These are phyloP conservation scores for Octopus sinensis DNA, from an alignment of 1,140 invertebrate genomes.

Conservation along the genomic window DNA sequence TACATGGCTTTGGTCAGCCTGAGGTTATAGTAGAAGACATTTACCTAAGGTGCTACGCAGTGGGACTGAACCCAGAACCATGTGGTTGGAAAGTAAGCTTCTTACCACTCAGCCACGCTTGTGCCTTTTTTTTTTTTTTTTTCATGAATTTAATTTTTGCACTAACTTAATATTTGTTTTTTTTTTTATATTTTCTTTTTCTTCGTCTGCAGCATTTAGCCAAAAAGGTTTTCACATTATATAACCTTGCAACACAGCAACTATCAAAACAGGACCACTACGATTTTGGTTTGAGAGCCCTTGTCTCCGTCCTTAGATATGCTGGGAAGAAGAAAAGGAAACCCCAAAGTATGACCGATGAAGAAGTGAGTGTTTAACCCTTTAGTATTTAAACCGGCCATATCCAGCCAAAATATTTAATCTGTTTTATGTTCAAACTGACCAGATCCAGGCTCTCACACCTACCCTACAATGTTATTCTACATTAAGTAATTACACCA, in stretches of 20 bases:
- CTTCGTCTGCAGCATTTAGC: conserved; percentile 48
- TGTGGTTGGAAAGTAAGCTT: too few species aligned
- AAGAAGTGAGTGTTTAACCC: conserved; percentile 64
- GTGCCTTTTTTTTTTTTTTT: background rate
- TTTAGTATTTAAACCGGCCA: background rate
- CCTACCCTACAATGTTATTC: too few species aligned
- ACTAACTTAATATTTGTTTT: background rate
- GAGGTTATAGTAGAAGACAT: too few species aligned
- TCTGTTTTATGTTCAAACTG: too few species aligned
- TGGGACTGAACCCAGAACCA: too few species aligned
- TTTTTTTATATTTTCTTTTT: background rate
- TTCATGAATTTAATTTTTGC: background rate
- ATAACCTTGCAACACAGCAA: conserved; percentile 55
- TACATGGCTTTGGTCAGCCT: too few species aligned
- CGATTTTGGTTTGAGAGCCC: conserved; percentile 80
- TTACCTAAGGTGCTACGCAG: too few species aligned
- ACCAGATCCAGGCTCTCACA: too few species aligned
- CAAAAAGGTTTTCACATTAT: conserved; percentile 58
- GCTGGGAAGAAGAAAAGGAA: conserved; percentile 75
- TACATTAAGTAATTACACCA: too few species aligned
- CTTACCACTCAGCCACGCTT: too few species aligned
- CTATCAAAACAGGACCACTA: conserved; percentile 68
- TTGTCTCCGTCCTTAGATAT: conserved; percentile 79
- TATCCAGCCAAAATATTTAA: too few species aligned
- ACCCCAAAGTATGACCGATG: conserved; percentile 70